A percentile compares a stretch with the other conserved stretches of the same genome.
Evolutionary conservation across 2,113 vertebrate species (phyloP).

Genomic region (Oceanites oceanicus): DNA sequence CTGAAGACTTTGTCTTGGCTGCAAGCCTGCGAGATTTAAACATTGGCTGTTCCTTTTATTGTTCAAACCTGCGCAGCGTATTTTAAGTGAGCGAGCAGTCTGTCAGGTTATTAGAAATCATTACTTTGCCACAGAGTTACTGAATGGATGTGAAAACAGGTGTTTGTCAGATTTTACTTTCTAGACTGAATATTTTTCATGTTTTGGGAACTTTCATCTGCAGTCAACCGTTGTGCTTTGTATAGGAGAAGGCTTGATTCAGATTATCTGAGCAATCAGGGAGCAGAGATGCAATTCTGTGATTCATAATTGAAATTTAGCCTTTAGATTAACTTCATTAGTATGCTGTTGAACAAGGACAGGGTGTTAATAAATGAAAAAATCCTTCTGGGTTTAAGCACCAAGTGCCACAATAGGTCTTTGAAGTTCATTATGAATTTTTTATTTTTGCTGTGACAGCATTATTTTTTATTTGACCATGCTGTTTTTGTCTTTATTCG

Average conservation of each 20-base stretch:
- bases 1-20: constrained; percentile 66
- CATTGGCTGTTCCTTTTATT: constrained; percentile 61
- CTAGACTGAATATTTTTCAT: constrained; percentile 41
- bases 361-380: constrained; percentile 72
- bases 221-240: not conserved
- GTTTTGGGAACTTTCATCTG: constrained; percentile 32
- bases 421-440: constrained; percentile 5
- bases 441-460: constrained; percentile 24
- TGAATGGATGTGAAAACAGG: constrained; percentile 48
- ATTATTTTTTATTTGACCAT: not conserved
- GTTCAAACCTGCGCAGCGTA: constrained; percentile 10
- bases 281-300: constrained; percentile 57
- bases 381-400: constrained; percentile 60
- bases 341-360: constrained; percentile 59
- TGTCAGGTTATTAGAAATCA: constrained; percentile 45
- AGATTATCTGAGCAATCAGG: constrained; percentile 51
- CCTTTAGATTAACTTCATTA: constrained; percentile 74
- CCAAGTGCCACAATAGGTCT: constrained; percentile 18
- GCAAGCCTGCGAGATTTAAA: constrained; percentile 58
- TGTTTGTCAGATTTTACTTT: constrained; percentile 28
- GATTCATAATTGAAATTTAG: constrained; percentile 75
- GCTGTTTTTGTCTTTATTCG: not conserved
- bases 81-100: constrained; percentile 40
- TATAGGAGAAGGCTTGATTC: not conserved
- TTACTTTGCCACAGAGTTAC: constrained; percentile 45